Evolutionary conservation across 53 echinoderm and acorn worm genomes (phyloP), one percentile per base, ranked within the genome.

Genomic region (Astropecten irregularis): DNA sequence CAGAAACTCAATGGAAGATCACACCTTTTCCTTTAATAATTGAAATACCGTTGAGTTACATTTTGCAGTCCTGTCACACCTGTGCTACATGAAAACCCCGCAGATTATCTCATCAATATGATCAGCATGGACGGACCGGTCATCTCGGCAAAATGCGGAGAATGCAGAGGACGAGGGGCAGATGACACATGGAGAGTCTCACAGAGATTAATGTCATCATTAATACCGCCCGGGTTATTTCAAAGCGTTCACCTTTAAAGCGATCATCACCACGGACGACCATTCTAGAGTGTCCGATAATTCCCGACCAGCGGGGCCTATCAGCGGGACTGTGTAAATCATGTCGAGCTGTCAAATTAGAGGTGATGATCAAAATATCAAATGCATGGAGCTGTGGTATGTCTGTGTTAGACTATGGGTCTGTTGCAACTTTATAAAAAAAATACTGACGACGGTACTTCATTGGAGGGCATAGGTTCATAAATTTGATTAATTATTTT

Each of bases 141-240:
- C n/a, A 4, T 8, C 26, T 29, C 5, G 30, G 1, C 13, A 11
- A 58, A 58, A 58, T 58, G 59, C 0, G 11, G 59, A 29, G 59
- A 58, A 58, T 29, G 32, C 1, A n/a, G n/a, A n/a, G n/a, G n/a
- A n/a, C n/a, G n/a, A n/a, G n/a, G n/a, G n/a, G n/a, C n/a, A n/a
- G 30, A 58, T 2, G 59, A 27, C 9, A 0, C 31, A 13, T 15
- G 30, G 30, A 29, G 30, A 58, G 59, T 3, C 30, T 9, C 30
- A 28, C 10, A 11, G 64, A 35, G 64, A 64, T 64, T 64, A 35
- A 64, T 64, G 37, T 36, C 64, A 38, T 36, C 64, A 64, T 64
- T 36, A 64, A 64, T 36, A 37, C 35, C 16, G 9, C n/a, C 3
- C 16, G 35, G 64, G 15, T 64, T 35, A 33, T 16, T 35, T 29